These are phyloP conservation scores for Clarias laeviceps DNA, from an alignment of 2,797 vertebrate genomes.

Conservation along the genomic window DNA sequence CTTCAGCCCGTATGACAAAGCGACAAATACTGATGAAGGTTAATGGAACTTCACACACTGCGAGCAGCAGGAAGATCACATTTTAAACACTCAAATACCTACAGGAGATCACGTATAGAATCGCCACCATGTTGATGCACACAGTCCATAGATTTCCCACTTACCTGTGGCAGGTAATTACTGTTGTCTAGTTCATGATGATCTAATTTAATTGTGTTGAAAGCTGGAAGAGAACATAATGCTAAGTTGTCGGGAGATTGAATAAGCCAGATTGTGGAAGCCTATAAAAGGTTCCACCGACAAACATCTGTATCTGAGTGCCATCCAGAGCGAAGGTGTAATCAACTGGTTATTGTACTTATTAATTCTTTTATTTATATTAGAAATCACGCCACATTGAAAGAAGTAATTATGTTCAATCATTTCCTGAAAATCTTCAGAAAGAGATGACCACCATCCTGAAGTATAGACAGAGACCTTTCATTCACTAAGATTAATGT, in stretches of 20 bases:
- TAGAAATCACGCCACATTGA: background rate
- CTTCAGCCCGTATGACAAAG: too few relatives aligned
- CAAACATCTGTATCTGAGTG: background rate
- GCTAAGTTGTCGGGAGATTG: background rate
- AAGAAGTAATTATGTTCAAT: background rate
- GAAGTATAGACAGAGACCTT: conserved; percentile 19
- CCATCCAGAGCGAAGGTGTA: background rate
- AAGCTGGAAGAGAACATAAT: conserved; percentile 3
- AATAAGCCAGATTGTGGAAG: background rate
- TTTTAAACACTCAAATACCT: too few relatives aligned
- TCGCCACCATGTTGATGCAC: too few relatives aligned
- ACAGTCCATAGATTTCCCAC: background rate
- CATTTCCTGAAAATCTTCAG: background rate
- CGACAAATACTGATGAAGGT: too few relatives aligned
- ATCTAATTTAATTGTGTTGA: conserved; percentile 7
- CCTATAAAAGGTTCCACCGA: background rate
- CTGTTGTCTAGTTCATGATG: background rate
- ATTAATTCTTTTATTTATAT: background rate
- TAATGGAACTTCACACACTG: too few relatives aligned
- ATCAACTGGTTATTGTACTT: background rate
- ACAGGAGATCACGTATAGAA: too few relatives aligned
- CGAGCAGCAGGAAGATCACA: too few relatives aligned
- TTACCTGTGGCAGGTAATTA: conserved; percentile 5
- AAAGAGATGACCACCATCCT: conserved; percentile 3
- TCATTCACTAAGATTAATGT: conserved; percentile 33